These are phyloP conservation scores for Eospalax fontanierii DNA, from an alignment of 2,797 vertebrate species.

Conservation along the genomic window DNA sequence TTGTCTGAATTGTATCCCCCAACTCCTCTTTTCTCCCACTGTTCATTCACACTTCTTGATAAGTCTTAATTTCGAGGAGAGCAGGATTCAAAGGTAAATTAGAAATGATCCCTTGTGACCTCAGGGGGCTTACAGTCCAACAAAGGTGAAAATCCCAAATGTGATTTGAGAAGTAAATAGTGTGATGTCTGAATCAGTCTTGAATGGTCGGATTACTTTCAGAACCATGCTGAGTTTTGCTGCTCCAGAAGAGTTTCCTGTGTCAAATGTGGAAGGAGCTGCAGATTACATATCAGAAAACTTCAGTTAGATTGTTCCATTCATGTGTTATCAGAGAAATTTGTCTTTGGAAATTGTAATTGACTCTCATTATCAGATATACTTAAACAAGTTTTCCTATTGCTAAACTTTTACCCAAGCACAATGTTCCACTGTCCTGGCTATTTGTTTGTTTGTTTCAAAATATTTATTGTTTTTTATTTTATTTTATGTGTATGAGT, in stretches of 20 bases:
- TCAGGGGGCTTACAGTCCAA: not conserved
- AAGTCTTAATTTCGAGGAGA: not conserved
- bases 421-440: not conserved
- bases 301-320: slow-evolving; percentile 3
- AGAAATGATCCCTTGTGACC: not conserved
- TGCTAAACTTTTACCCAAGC: slow-evolving; percentile 21
- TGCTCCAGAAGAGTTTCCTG: not conserved
- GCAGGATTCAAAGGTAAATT: not conserved
- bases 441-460: not conserved
- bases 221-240: not conserved
- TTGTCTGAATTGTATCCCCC: not conserved
- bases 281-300: not conserved
- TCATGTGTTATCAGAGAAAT: not conserved
- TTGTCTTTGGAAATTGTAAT: slow-evolving; percentile 27
- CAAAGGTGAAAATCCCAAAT: not conserved
- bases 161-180: slow-evolving; percentile 5
- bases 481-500: too few relatives aligned
- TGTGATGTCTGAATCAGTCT: not conserved
- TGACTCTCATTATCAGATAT: not conserved
- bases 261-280: not conserved
- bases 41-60: slow-evolving; percentile 4
- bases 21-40: slow-evolving; percentile 3
- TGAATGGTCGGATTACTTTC: not conserved
- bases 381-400: not conserved
- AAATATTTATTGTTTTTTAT: not conserved